These are phyloP conservation scores for Rhinolophus sinicus DNA, from an alignment of 2,113 vertebrate genomes.

Conservation along the genomic window DNA sequence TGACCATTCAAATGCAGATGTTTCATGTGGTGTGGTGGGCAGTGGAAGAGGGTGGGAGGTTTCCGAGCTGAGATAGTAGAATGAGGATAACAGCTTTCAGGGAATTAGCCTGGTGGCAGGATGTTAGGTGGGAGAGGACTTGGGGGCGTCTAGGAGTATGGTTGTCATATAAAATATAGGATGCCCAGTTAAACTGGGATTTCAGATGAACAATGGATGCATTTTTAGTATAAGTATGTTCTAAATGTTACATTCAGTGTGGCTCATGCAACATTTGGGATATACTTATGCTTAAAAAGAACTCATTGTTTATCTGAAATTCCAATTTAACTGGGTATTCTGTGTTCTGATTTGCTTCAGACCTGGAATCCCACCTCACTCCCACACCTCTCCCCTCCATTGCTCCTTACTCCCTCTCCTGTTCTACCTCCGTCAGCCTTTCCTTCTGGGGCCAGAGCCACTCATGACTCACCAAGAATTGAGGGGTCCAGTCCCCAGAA, in stretches of 20 bases:
- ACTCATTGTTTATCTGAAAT: slow-evolving; percentile 3
- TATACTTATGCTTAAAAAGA: not conserved
- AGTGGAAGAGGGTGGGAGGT: not conserved
- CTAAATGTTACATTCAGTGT: not conserved
- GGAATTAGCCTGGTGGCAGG: not conserved
- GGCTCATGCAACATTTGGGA: not conserved
- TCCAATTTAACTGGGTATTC: not conserved
- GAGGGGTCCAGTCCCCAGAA: not conserved
- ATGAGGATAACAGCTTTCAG: not conserved
- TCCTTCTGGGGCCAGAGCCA: not conserved
- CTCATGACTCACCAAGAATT: not conserved
- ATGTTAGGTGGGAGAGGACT: not conserved
- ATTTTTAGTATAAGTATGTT: not conserved
- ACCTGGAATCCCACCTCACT: not conserved
- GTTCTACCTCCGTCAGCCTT: too few species aligned
- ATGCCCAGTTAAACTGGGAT: not conserved
- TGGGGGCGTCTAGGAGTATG: not conserved
- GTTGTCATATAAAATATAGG: not conserved
- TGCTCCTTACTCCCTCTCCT: not conserved
- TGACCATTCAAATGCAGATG: not conserved
- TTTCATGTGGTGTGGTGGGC: not conserved
- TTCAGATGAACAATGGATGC: not conserved
- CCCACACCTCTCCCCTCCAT: not conserved
- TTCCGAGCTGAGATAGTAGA: not conserved
- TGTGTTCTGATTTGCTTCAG: slow-evolving; percentile 11